Evolutionary conservation across 2,797 vertebrate genomes (phyloP), one percentile per base, ranked within the genome.

Genomic region (Gephyroberyx darwinii): DNA sequence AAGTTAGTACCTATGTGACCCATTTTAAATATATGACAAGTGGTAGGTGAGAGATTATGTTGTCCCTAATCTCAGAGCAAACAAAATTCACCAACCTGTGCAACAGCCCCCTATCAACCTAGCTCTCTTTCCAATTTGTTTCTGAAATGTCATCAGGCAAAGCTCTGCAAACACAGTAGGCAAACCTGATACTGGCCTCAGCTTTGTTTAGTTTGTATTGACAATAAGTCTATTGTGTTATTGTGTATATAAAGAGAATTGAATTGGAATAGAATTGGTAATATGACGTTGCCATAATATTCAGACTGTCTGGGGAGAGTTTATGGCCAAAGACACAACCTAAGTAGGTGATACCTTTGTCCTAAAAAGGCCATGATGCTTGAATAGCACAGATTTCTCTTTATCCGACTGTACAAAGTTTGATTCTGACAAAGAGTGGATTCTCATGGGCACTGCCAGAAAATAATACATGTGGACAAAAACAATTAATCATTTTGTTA

Each of bases 291-390:
- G 12, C 17, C 30, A 43, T 41, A 10, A 22, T 20, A 26, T 52
- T 20, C 51, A 26, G 22, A 13, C 22, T 9, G 22, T 14, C 52
- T 5, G 4, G 12, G 5, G 41, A 43, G 53, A 13, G 13, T 31
- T 14, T 31, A 6, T 16, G 20, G 19, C 30, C 53, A 67, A 59
- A 39, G 59, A 61, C 35, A 52, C 33, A 50, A 51, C 14, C 8
- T 55, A 71, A 59, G 59, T 43, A 71, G 59, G 39, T 61, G 43
- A 59, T 30, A 61, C 19, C 22, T 59, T 43, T 71, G 10, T 30
- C 50, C 55, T 48, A 48, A 71, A 58, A 59, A 1, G 16, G 31
- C 5, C 26, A 45, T 41, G 31, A 5, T 31, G 47, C 6, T 13
- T 54, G 51, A 65, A 33, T 75, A 41, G 14, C 50, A 68, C 53